These are phyloP conservation scores for Archips xylosteana DNA, from an alignment of 2,888 invertebrate genomes.

Conservation along the genomic window DNA sequence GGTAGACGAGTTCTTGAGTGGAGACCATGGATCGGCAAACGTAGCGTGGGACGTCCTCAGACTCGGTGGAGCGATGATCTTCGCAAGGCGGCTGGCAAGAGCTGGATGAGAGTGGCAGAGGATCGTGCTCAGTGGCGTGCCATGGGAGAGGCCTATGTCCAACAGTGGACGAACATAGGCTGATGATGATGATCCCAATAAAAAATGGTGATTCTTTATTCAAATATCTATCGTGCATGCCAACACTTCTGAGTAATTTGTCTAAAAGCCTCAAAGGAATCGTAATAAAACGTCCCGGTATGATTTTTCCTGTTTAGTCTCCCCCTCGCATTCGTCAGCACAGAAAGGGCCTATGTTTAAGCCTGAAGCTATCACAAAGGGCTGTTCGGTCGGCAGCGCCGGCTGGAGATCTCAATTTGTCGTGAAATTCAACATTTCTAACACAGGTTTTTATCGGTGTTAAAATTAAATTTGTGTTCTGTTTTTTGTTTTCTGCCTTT, in stretches of 20 bases:
- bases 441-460: conserved; percentile 10
- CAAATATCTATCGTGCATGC: conserved; percentile 21
- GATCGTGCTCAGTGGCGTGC: too few species aligned
- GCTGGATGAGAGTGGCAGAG: too few species aligned
- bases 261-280: conserved; percentile 38
- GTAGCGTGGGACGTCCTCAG: too few species aligned
- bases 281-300: conserved; percentile 27
- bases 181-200: too few species aligned
- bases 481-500: not conserved
- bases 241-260: conserved; percentile 30
- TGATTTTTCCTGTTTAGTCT: conserved; percentile 32
- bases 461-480: conserved; percentile 10
- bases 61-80: too few species aligned
- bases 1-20: too few species aligned
- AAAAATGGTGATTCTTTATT: not conserved
- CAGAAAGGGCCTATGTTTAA: not conserved
- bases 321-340: not conserved
- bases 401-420: conserved; percentile 11
- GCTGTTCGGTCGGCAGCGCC: not conserved
- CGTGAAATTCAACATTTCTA: conserved; percentile 9
- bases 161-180: too few species aligned
- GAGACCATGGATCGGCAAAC: too few species aligned
- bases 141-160: too few species aligned
- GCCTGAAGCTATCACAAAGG: not conserved
- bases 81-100: too few species aligned